Evolutionary conservation across 2,113 vertebrate genomes (phyloP).

Genomic region (Cephalopterus ornatus): DNA sequence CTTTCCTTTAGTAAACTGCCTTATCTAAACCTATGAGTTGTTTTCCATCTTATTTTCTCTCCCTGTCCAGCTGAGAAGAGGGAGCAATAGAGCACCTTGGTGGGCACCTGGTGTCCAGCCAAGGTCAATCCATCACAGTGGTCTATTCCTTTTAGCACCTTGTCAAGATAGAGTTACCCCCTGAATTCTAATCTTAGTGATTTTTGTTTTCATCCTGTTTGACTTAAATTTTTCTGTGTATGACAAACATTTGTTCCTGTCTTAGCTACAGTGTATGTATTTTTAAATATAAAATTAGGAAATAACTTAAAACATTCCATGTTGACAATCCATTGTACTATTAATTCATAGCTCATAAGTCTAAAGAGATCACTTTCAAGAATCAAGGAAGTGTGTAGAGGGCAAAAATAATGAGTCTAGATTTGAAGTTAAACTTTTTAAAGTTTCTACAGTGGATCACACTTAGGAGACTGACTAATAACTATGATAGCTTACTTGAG

Average conservation of each 20-base stretch:
- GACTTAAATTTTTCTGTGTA: not conserved
- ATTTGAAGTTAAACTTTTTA: not conserved
- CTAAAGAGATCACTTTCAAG: not conserved
- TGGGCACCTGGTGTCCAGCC: not conserved
- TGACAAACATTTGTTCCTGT: not conserved
- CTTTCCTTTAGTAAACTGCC: not conserved
- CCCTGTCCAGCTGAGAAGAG: not conserved
- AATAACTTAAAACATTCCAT: not conserved
- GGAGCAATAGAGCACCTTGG: not conserved
- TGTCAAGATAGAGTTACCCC: not conserved
- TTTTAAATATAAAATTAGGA: not conserved
- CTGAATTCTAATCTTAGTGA: not conserved
- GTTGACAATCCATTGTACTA: not conserved
- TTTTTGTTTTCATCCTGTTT: not conserved
- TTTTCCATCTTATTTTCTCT: not conserved
- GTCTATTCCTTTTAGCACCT: not conserved
- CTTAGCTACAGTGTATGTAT: not conserved
- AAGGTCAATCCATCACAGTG: not conserved
- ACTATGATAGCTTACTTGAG: not conserved
- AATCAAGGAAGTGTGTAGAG: not conserved
- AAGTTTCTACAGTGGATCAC: not conserved
- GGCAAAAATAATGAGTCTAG: not conserved
- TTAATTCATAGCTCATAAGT: not conserved
- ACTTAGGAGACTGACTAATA: not conserved
- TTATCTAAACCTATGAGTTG: not conserved